Base-by-base conservation (phyloP, 2,888 invertebrate genomes). In the Mythimna lalbum region DNA sequence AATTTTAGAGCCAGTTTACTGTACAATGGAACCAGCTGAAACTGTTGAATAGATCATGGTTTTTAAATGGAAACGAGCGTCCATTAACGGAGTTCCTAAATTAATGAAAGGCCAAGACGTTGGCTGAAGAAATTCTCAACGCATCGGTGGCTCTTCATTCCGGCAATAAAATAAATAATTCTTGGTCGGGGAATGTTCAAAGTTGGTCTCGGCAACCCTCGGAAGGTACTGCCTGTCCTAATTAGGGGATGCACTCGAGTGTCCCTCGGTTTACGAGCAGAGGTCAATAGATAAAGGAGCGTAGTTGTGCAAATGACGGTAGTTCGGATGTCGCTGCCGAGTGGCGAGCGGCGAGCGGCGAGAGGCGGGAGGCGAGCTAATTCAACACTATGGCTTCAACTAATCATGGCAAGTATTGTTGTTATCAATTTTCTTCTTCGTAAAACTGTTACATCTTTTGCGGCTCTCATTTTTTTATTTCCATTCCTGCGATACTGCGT, bases 121-220 rank as follows among this genome's bases (percentile, higher is more conserved):
- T 68, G 47, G 59, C 72, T 65, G 60, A 57, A 77, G 82, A 69
- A 83, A 73, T 77, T 75, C 62, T 79, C 73, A 74, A 77, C 84
- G 84, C 83, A 75, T 80, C 80, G 75, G 80, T 70, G 80, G 66
- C 47, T 82, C 70, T 56, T 74, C 81, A 78, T 69, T 81, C 72
- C 66, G 71, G 81, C 80, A 84, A 77, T 84, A 81, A 84, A 83
- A 84, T 84, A 84, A 84, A 84, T 84, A 84, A 84, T 83, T 84
- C 80, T 43, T 78, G 77, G 83, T 79, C 76, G 69, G 74, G 63
- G 73, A 84, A 84, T 84, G 84, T 81, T 72, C 77, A 71, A 84
- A 84, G 85, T 84, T 84, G 60, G 62, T 69, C 63, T 68, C 60
- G 65, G 17, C 66, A 76, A 76, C 79, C 85, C 81, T 76, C 72